phyloP scores from a whole-genome alignment of 2,113 vertebrate genomes.

The Cariama cristata region DNA sequence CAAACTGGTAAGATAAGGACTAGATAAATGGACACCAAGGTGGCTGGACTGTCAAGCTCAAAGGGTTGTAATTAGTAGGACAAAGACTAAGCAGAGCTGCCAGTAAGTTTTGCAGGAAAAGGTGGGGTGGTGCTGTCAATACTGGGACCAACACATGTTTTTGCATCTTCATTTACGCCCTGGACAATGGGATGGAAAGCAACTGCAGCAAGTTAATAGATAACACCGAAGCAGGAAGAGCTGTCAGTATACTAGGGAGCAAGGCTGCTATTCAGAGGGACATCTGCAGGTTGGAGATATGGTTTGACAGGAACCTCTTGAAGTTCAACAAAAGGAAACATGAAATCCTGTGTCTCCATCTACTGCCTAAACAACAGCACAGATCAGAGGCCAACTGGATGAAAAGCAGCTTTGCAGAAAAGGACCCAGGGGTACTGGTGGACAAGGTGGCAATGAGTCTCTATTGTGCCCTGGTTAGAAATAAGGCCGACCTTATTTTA shows the following conservation, averaged over 20 bases:
- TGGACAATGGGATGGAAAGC: neutral
- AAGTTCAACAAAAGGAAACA: neutral
- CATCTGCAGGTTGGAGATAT: neutral
- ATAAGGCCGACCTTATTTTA: neutral
- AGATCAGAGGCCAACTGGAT: neutral
- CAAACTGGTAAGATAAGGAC: neutral
- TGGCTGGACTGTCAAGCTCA: neutral
- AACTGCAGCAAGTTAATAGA: neutral
- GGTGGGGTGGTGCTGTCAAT: rapidly evolving
- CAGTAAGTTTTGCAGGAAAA: rapidly evolving
- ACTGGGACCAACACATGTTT: neutral
- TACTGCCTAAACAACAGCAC: neutral
- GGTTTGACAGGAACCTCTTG: neutral
- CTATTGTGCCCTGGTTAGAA: neutral
- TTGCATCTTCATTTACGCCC: neutral
- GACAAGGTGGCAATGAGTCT: neutral
- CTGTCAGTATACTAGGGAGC: neutral
- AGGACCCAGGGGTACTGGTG: rapidly evolving
- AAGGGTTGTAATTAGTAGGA: neutral
- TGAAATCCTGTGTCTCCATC: neutral
- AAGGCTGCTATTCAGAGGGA: neutral
- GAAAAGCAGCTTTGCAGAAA: neutral
- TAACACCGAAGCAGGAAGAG: neutral
- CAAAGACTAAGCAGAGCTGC: neutral
- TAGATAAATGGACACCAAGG: neutral